Base-by-base conservation (phyloP, 1,140 invertebrate genomes). In the Cataglyphis hispanica region DNA sequence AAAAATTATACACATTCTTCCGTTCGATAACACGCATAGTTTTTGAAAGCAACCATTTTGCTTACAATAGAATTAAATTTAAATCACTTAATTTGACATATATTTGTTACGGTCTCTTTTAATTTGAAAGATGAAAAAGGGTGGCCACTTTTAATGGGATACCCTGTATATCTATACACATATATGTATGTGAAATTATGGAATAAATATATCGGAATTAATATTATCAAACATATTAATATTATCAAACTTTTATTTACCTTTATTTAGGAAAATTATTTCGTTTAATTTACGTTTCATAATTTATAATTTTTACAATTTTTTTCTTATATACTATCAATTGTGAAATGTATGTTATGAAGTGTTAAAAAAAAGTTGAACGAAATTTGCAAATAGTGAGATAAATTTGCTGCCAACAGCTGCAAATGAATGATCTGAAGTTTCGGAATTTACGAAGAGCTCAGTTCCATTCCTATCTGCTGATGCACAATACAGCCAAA, bases 401-500 rank as follows among this genome's bases (percentile, higher is more conserved):
- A 10, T 60, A 37, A 67, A 69, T 80, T 63, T 27, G 25, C 10
- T 61, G 8, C 56, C 16, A 31, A 77, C 34, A 16, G 11, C 13
- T 37, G 43, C 13, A 5, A 37, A 40, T 16, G 40, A 50, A 1
- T 16, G 19, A 40, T 53, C 13, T 78, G 22, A 56, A n/a, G 22
- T 63, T 31, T 27, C 4, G 25, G 37, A 77, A 69, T 67, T 67
- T 53, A 40, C 43, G n/a, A 69, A 64, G 19, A 60, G 50, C 37
- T 60, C 58, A 53, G 1, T 43, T 43, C 25, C 53, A 70, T 81
- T 72, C 11, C 37, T 72, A 83, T 83, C 34, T 60, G n/a, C n/a
- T 56, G 27, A 69, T 13, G 50, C 19, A 69, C 34, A 60, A 58
- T 60, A 19, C 11, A 31, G 27, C 22, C 1, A 22, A 31, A 43